Percentiles rank a stretch among this genome's conserved stretches.
Conservation (phyloP, 2,888 invertebrate genomes). For the Listrodromus nycthemerus region DNA sequence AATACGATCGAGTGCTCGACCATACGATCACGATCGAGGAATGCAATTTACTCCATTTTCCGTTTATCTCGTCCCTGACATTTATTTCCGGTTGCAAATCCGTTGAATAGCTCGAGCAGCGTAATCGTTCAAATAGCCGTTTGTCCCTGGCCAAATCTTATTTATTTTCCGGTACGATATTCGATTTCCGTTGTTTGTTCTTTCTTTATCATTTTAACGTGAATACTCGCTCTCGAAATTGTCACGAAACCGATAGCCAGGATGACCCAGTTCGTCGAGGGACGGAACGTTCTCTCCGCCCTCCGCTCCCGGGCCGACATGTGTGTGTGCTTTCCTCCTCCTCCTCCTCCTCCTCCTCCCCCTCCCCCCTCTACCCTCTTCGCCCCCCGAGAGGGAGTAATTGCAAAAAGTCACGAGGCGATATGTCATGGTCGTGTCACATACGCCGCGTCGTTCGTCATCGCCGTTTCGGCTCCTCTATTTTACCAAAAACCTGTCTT, state of each 20-base stretch:
- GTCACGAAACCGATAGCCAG: slow-evolving; percentile 5
- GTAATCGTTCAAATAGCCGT: too few species aligned
- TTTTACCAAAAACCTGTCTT: background rate
- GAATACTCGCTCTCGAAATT: slow-evolving; percentile 10
- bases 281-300: slow-evolving; percentile 19
- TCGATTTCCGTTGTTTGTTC: background rate
- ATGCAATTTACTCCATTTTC: background rate
- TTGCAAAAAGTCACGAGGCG: slow-evolving; percentile 35
- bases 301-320: background rate
- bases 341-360: slow-evolving; percentile 8
- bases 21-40: background rate
- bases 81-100: too few species aligned
- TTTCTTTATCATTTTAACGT: background rate
- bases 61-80: background rate
- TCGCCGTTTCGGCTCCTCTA: background rate
- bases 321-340: slow-evolving; percentile 8
- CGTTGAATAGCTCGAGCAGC: too few species aligned
- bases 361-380: slow-evolving; percentile 10
- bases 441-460: slow-evolving; percentile 23
- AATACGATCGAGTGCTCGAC: background rate
- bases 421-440: slow-evolving; percentile 32
- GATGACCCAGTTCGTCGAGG: slow-evolving; percentile 55
- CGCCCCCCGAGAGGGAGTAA: slow-evolving; percentile 36
- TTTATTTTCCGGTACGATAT: too few species aligned
- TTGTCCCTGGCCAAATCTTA: too few species aligned